Conservation (phyloP, 2,113 vertebrate genomes). For the Nibea albiflora region DNA sequence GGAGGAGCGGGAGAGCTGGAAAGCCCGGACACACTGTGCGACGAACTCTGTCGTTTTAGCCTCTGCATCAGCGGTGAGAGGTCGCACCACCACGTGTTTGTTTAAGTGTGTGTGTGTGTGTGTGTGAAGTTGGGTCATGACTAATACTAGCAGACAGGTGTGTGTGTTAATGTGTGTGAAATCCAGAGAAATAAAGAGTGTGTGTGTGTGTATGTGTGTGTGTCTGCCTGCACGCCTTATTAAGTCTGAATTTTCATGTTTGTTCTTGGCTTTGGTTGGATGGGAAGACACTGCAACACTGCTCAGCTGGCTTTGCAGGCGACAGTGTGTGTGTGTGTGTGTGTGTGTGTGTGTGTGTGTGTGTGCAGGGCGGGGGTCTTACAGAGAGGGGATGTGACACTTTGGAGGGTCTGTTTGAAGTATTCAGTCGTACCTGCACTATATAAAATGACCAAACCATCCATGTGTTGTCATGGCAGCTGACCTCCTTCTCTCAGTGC, state of each 20-base stretch:
- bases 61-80: conserved; percentile 76
- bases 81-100: conserved; percentile 1
- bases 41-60: conserved; percentile 76
- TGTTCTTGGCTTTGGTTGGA: not conserved
- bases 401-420: not conserved
- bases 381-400: no score
- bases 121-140: not conserved
- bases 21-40: conserved; percentile 76
- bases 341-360: not conserved
- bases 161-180: not conserved
- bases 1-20: conserved; percentile 66
- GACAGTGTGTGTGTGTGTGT: no score
- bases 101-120: conserved; percentile 23
- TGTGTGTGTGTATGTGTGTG: not conserved
- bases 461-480: not conserved
- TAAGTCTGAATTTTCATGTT: not conserved
- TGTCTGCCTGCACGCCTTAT: no score
- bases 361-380: not conserved
- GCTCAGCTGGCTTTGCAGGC: not conserved
- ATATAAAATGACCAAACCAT: not conserved
- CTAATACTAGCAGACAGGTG: not conserved
- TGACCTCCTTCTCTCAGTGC: not conserved
- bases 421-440: not conserved
- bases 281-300: no score
- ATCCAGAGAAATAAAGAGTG: not conserved